Conservation (phyloP, 2,888 invertebrate genomes). For the Heliconius sara region DNA sequence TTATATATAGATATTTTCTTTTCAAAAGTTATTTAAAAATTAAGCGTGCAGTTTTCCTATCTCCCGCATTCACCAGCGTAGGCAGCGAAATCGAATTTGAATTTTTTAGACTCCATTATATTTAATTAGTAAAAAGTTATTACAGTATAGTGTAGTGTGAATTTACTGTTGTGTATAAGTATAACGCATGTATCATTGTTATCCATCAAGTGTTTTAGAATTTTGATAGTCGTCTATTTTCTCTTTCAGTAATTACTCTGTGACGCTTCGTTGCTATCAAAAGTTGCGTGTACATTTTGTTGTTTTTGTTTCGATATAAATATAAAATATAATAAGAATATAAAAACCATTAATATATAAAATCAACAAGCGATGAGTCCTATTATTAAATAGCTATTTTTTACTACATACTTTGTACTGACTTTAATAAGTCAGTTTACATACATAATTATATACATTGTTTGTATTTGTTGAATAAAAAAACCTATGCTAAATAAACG, state of each 20-base stretch:
- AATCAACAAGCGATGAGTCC: not conserved
- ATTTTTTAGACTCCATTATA: not conserved
- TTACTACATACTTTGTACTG: not conserved
- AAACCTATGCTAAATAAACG: constrained; percentile 20
- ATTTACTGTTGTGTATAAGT: constrained; percentile 22
- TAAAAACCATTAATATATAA: too few relatives aligned
- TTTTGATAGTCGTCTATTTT: constrained; percentile 44
- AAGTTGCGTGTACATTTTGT: constrained; percentile 21
- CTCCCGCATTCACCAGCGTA: not conserved
- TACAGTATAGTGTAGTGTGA: constrained; percentile 9
- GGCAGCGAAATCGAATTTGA: not conserved
- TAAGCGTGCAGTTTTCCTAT: not conserved
- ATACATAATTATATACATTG: not conserved
- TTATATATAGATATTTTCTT: too few relatives aligned
- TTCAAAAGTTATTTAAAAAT: not conserved
- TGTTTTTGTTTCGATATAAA: constrained; percentile 26
- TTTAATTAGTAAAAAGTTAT: constrained; percentile 19
- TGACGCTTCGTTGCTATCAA: constrained; percentile 40
- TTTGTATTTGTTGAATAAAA: not conserved
- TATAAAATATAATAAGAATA: constrained; percentile 1
- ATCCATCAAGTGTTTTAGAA: constrained; percentile 42
- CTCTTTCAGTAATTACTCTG: constrained; percentile 44
- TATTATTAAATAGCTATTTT: not conserved
- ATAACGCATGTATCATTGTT: constrained; percentile 37
- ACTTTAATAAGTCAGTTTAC: not conserved